Conservation (phyloP, 2,888 invertebrate species). For the Incurvaria masculella region DNA sequence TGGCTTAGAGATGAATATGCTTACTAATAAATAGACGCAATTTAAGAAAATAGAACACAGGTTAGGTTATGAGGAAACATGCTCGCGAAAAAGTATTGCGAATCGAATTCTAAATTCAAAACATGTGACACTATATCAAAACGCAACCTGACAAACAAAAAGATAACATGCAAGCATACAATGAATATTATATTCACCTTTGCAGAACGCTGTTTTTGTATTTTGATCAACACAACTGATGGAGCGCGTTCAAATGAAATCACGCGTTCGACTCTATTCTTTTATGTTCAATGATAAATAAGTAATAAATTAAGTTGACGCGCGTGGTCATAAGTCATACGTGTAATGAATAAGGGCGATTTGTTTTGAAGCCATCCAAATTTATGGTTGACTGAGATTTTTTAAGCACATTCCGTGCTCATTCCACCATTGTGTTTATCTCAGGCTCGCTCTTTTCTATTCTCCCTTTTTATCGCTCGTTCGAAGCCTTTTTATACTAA, state of each 20-base stretch:
- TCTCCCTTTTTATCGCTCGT: slow-evolving; percentile 35
- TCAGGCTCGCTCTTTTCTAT: slow-evolving; percentile 34
- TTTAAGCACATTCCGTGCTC: slow-evolving; percentile 51
- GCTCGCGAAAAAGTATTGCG: too few relatives aligned
- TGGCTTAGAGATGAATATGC: neutral
- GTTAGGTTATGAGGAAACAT: too few relatives aligned
- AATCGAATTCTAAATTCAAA: too few relatives aligned
- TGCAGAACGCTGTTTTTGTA: too few relatives aligned
- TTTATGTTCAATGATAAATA: slow-evolving; percentile 43
- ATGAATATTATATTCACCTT: too few relatives aligned
- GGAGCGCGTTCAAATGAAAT: too few relatives aligned
- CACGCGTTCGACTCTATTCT: slow-evolving; percentile 25
- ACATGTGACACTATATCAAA: too few relatives aligned
- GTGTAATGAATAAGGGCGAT: slow-evolving; percentile 58
- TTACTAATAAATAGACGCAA: too few relatives aligned
- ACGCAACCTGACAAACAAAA: too few relatives aligned
- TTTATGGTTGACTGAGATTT: slow-evolving; percentile 52
- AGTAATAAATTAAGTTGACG: slow-evolving; percentile 43
- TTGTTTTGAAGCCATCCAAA: slow-evolving; percentile 55
- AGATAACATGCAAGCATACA: too few relatives aligned
- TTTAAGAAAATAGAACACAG: too few relatives aligned
- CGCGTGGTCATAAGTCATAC: slow-evolving; percentile 47
- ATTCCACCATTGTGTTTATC: slow-evolving; percentile 39
- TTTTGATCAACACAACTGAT: too few relatives aligned
- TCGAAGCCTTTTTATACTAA: slow-evolving; percentile 32